Evolutionary conservation across 2,888 invertebrate species (phyloP), one percentile per base, ranked within the genome.

Genomic region (Antitype chi): DNA sequence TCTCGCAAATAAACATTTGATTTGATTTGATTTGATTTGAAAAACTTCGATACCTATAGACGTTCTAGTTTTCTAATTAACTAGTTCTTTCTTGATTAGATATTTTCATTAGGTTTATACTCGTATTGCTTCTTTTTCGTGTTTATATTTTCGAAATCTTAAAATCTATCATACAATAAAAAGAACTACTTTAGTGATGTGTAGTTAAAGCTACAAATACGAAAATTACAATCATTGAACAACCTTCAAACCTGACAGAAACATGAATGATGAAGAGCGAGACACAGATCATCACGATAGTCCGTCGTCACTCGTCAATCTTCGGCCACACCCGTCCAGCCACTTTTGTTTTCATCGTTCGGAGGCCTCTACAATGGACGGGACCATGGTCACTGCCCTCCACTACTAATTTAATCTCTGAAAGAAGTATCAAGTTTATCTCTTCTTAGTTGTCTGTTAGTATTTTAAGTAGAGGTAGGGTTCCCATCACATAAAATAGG

Each of bases 301-400:
- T 32, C 15, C 20, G 64, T 47, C 52, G 59, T 52, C 49, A 43
- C 64, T 64, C 17, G n/a, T 72, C 68, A 74, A 28, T 59, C 32
- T 11, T 47, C 38, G 32, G 67, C 69, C 73, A 64, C 77, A 85
- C 84, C 68, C 76, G 75, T 70, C 76, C 43, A 20, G 73, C 78
- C 66, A 80, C 85, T 86, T 86, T 86, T 87, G 77, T 84, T 85
- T 85, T 83, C 75, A 84, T 74, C 70, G 60, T 63, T 43, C 62
- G 28, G 49, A 80, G 82, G 59, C 76, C 76, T 78, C 68, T 66
- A 62, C 43, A 23, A 47, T 38, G 57, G n/a, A 55, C 25, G 66
- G 69, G 78, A 70, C 74, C 85, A 70, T 70, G 82, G 83, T 74
- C 80, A 60, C 76, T 77, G 76, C 85, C 82, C 85, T 85, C 71